phyloP scores from a whole-genome alignment of 2,113 vertebrate species.

The Proterorhinus semilunaris region DNA sequence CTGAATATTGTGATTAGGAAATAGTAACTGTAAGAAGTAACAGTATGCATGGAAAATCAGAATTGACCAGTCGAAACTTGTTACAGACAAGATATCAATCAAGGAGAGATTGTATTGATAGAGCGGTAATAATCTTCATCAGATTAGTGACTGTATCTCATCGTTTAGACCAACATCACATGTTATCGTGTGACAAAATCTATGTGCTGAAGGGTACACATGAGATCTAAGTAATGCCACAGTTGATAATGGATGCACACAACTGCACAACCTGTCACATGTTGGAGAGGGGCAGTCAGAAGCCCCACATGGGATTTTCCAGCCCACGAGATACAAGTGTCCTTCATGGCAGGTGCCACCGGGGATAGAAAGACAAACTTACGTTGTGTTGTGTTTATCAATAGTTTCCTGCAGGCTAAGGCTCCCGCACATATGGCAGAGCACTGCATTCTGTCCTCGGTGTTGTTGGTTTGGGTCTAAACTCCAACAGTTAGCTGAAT shows the following conservation, averaged over 20 bases:
- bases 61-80: background rate
- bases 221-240: constrained; percentile 11
- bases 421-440: too few species aligned
- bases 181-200: constrained; percentile 18
- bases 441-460: too few species aligned
- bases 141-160: constrained; percentile 24
- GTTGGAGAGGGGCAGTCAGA: constrained; percentile 7
- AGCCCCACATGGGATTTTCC: constrained; percentile 36
- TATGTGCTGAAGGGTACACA: constrained; percentile 23
- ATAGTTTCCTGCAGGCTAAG: too few species aligned
- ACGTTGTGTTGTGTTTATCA: background rate
- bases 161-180: constrained; percentile 35
- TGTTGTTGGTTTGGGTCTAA: too few species aligned
- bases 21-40: background rate
- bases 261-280: constrained; percentile 13
- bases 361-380: constrained; percentile 6
- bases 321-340: constrained; percentile 14
- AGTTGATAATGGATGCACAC: constrained; percentile 31
- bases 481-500: too few species aligned
- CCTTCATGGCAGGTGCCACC: constrained; percentile 14
- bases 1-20: background rate
- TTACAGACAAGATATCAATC: background rate
- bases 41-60: background rate
- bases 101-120: background rate
- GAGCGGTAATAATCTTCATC: background rate